phyloP scores from a whole-genome alignment of 2,797 vertebrate genomes.

The Vipera latastei region DNA sequence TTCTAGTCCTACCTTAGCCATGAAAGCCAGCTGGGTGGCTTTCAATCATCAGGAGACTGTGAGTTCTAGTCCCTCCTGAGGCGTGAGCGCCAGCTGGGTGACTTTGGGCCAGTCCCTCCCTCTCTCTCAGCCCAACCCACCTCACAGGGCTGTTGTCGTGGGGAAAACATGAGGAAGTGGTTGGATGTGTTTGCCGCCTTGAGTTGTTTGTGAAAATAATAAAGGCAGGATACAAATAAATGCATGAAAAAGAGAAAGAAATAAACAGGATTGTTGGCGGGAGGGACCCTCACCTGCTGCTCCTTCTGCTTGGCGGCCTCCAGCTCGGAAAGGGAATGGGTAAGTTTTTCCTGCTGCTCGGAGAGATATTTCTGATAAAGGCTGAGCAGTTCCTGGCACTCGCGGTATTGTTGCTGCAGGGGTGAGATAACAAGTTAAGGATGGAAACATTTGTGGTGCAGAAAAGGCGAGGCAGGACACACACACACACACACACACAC shows the following conservation, averaged over 20 bases:
- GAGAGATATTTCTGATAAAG: constrained; percentile 96
- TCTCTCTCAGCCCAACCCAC: background rate
- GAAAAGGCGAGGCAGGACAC: constrained; percentile 12
- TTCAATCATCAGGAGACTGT: too few species aligned
- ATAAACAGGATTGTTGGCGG: background rate
- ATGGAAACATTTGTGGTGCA: constrained; percentile 41
- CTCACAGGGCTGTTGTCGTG: background rate
- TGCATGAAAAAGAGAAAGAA: too few species aligned
- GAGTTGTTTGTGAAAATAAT: background rate
- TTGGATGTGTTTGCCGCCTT: too few species aligned
- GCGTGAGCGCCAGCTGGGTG: too few species aligned
- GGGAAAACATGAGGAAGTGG: background rate
- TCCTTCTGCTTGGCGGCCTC: constrained; percentile 68
- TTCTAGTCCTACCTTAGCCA: too few species aligned
- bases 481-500: too few species aligned
- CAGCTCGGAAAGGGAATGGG: constrained; percentile 81
- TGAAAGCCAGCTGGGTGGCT: too few species aligned
- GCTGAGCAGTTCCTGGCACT: constrained; percentile 92
- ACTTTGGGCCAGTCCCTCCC: background rate
- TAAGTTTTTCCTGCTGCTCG: constrained; percentile 90
- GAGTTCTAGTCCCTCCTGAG: too few species aligned
- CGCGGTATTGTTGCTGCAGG: constrained; percentile 91
- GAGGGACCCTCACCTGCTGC: constrained; percentile 69
- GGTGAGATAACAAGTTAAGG: constrained; percentile 78
- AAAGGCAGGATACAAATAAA: background rate